Base-by-base conservation (phyloP, 2,888 invertebrate genomes). In the Diloba caeruleocephala region DNA sequence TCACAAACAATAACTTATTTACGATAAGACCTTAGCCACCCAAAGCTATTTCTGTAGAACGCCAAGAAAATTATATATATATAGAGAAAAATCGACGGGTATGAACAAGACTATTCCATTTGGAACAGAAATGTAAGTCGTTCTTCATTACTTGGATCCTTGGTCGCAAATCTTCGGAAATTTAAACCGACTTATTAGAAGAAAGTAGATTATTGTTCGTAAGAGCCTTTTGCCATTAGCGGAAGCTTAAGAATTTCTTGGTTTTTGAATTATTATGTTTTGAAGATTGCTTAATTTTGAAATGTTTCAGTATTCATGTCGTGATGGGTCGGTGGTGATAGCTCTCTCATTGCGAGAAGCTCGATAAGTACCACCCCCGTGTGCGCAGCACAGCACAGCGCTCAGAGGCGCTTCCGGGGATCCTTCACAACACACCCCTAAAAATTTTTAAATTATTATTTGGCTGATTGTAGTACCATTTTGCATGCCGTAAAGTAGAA, bases 61-160 rank as follows among this genome's bases (percentile, higher is more conserved):
- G 50, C 50, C 44, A 54, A 70, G 61, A 43, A 70, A 66, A 63
- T 69, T 69, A 56, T 55, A 59, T 63, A 66, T 63, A 65, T 49
- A n/a, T n/a, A n/a, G n/a, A 67, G 53, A 67, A 70, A 70, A 71
- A 66, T 70, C 57, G 49, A 70, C 63, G 26, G 50, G 26, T 17
- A 64, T 28, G 56, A 57, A 82, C 82, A 82, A 62, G 80, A 76
- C 79, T 78, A 74, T 81, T 82, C 82, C 82, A 82, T 82, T 81
- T 78, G 71, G 64, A 51, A 42, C 53, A 33, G 32, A 56, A 53
- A 49, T 60, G 44, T 51, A 46, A 73, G 75, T 76, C 79, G 68
- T 68, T 79, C 78, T 80, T 82, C 77, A 79, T 81, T 81, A 78
- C 64, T 45, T 10, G 6, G 46, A 44, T 36, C 28, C 36, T 34